phyloP scores from a whole-genome alignment of 2,797 vertebrate species.

The Decapterus maruadsi region DNA sequence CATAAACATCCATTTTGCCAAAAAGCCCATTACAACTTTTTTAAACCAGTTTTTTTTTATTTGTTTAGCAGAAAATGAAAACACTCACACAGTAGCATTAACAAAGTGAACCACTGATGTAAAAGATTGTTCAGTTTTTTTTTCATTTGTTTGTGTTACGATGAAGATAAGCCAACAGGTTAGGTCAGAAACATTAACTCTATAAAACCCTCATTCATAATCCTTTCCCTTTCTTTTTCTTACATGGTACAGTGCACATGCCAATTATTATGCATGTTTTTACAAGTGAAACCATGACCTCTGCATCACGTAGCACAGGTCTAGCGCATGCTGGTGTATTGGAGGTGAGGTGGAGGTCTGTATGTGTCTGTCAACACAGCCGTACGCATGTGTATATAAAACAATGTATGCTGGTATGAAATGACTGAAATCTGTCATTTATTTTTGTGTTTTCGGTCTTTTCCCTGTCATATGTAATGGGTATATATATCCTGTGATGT shows the following conservation, averaged over 20 bases:
- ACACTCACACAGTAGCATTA: conserved; percentile 13
- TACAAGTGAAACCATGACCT: conserved; percentile 54
- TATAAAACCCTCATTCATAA: conserved; percentile 19
- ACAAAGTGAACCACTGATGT: conserved; percentile 43
- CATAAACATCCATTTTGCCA: conserved; percentile 34
- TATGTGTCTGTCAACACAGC: background rate
- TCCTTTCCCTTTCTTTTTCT: conserved; percentile 42
- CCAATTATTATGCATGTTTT: conserved; percentile 69
- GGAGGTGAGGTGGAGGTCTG: background rate
- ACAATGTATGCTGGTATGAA: background rate
- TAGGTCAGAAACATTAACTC: conserved; percentile 15
- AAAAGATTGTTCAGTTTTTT: conserved; percentile 20
- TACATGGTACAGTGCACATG: conserved; percentile 41
- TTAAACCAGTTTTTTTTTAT: conserved; percentile 2
- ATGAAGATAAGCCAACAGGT: conserved; percentile 33
- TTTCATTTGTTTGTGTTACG: conserved; percentile 44
- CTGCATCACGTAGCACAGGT: conserved; percentile 48
- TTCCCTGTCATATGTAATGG: too few species aligned
- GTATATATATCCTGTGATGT: background rate
- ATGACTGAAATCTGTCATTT: conserved; percentile 18
- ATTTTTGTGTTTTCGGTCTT: too few species aligned
- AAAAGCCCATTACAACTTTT: conserved; percentile 26
- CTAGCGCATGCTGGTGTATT: conserved; percentile 42
- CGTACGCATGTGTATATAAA: conserved; percentile 22
- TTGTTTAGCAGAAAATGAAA: conserved; percentile 38